Evolutionary conservation across 2,113 vertebrate genomes (phyloP), one percentile per base, ranked within the genome.

Genomic region (Globicephala melas): DNA sequence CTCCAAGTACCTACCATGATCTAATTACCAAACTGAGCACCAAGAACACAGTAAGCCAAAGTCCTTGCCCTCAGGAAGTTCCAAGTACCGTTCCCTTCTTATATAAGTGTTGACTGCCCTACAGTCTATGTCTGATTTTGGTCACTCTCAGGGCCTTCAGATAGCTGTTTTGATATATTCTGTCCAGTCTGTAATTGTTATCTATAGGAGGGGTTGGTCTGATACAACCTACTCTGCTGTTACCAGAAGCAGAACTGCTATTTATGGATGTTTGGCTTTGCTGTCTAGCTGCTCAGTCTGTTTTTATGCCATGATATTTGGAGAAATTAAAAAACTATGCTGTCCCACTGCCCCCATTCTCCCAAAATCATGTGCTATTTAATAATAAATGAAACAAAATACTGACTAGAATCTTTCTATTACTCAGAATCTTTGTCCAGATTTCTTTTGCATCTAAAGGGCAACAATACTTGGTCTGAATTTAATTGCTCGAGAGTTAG

Each of bases 221-320:
- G 70, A 74, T 84, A 90, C 6, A 87, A 83, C 5, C 63, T 92
- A 36, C 36, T 94, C 41, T 85, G 44, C 55, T 50, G 81, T 82
- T 82, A 68, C 26, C 53, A 89, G 20, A 96, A 77, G 38, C 2
- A 1, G 65, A 89, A 91, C 12, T 85, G 55, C 55, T 73, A 13
- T 50, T 17, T 1, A 38, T 36, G 6, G 41, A 88, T 58, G 86
- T 90, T 74, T 95, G 50, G 25, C 60, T 91, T 95, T 96, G 31
- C n/a, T 86, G 44, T 36, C 79, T 79, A 65, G 79, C 5, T 92
- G 26, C 44, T 82, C 26, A 47, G 38, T 83, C 23, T 84, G 26
- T 85, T 96, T 92, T 90, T 83, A 77, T 44, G 68, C 63, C 77
- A 73, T 10, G 44, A 68, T 44, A 97, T n/a, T 33, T 90, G 60